phyloP scores from a whole-genome alignment of 2,113 vertebrate genomes.

The Mixornis gularis region DNA sequence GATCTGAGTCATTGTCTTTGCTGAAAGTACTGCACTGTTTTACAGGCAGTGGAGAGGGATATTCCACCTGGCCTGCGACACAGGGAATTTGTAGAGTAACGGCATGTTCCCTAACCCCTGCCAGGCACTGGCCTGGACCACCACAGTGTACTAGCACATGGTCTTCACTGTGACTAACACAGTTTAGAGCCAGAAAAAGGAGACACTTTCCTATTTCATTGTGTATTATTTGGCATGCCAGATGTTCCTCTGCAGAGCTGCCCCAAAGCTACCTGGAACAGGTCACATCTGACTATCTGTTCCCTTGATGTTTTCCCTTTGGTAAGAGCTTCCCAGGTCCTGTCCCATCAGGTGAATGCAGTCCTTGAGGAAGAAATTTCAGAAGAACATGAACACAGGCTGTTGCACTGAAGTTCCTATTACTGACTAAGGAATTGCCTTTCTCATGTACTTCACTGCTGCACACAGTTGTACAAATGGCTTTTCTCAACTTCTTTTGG shows the following conservation, averaged over 20 bases:
- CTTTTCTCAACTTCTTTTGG: background rate
- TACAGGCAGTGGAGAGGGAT: background rate
- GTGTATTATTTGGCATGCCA: background rate
- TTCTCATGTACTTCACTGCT: background rate
- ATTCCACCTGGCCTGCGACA: background rate
- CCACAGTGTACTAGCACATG: background rate
- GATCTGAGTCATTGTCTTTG: background rate
- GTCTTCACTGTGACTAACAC: background rate
- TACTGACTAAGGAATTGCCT: background rate
- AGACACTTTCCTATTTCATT: background rate
- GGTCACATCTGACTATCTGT: background rate
- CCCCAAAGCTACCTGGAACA: too few species aligned
- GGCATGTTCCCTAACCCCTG: background rate
- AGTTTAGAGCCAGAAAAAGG: background rate
- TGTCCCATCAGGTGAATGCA: background rate
- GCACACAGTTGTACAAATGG: background rate
- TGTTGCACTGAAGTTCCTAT: background rate
- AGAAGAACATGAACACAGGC: background rate
- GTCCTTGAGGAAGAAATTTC: background rate
- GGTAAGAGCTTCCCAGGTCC: background rate
- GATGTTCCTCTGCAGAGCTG: background rate
- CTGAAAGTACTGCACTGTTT: background rate
- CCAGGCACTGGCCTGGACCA: background rate
- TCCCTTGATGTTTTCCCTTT: background rate
- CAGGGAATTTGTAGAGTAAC: background rate